Evolutionary conservation across 1,140 invertebrate genomes (phyloP), one percentile per base, ranked within the genome.

Genomic region (Rhopalosiphum padi): DNA sequence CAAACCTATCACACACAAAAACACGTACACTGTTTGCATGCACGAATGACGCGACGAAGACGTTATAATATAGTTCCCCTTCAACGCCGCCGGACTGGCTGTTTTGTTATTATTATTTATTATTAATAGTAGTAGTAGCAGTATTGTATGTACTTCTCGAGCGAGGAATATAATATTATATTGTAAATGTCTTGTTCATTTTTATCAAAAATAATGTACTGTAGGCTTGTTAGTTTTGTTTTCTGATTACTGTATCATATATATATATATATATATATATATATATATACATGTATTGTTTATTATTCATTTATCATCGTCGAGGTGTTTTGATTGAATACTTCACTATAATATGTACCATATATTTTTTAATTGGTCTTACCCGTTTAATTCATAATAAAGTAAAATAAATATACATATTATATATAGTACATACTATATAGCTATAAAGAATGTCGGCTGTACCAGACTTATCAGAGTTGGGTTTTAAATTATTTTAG

Each of bases 171-270:
- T n/a, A 77, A n/a, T 77, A n/a, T 15, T n/a, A 15, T 68, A 68
- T 77, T n/a, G 60, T n/a, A 77, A 77, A 77, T 77, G 60, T 77
- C 30, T 77, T n/a, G 30, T 77, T 77, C n/a, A n/a, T 77, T 77
- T 18, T n/a, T 18, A n/a, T 77, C n/a, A n/a, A n/a, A 35, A 77
- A 77, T n/a, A 77, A n/a, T n/a, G n/a, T 18, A n/a, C 18, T 77
- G 5, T n/a, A 77, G n/a, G n/a, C n/a, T 35, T n/a, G 15, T 77
- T n/a, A 77, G 60, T 77, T 7, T 77, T 77, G 30, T 77, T 77
- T 77, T 77, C 15, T 77, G 30, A 77, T 68, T 5, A 77, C 60
- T 11, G 60, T n/a, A n/a, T 30, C 60, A n/a, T 30, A n/a, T n/a
- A 30, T 30, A 21, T 15, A 60, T 60, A 60, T 60, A 8, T n/a